Conservation (phyloP, 2,797 vertebrate genomes). For the Lacerta bilineata region DNA sequence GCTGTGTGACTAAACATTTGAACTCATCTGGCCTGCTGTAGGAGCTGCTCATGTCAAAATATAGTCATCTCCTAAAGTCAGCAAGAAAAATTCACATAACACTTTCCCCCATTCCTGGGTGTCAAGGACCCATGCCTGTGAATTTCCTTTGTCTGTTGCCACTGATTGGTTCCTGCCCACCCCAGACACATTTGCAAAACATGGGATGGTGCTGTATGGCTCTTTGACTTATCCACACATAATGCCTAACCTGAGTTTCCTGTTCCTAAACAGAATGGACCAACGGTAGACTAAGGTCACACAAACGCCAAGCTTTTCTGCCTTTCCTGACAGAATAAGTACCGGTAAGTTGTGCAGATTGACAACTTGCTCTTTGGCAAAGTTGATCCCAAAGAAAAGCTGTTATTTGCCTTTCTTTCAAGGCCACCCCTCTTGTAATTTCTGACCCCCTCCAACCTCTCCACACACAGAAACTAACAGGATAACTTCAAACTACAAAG, state of each 20-base stretch:
- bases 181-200: background rate
- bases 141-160: background rate
- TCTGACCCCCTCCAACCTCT: background rate
- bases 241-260: background rate
- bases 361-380: background rate
- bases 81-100: too few relatives aligned
- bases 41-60: too few relatives aligned
- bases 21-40: too few relatives aligned
- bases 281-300: too few relatives aligned
- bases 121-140: background rate
- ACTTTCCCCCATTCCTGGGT: too few relatives aligned
- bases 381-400: background rate
- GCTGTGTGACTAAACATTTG: too few relatives aligned
- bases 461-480: background rate
- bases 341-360: background rate
- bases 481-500: background rate
- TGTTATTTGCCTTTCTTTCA: background rate
- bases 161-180: background rate
- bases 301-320: background rate
- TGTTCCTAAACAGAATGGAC: background rate
- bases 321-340: background rate
- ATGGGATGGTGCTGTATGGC: background rate
- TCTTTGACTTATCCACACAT: background rate
- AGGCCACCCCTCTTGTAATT: background rate
- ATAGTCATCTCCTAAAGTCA: too few relatives aligned